phyloP scores from a whole-genome alignment of 2,113 vertebrate genomes.

The Lampris incognitus region DNA sequence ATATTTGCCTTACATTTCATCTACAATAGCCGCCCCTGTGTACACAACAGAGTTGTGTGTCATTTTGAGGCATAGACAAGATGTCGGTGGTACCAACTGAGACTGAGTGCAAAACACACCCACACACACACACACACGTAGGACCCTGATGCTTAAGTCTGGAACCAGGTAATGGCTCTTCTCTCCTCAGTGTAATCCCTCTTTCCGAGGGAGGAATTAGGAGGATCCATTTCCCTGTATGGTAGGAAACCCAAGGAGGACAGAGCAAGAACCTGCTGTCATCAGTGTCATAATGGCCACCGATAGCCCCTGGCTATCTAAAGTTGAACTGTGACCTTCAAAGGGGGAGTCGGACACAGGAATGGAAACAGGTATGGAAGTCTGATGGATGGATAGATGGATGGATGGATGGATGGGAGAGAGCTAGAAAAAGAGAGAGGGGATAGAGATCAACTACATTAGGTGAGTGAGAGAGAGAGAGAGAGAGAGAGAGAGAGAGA shows the following conservation, averaged over 20 bases:
- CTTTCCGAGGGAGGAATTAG: conserved; percentile 82
- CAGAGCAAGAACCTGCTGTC: conserved; percentile 86
- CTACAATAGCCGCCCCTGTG: conserved; percentile 31
- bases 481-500: neutral
- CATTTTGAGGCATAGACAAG: conserved; percentile 55
- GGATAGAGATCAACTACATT: neutral
- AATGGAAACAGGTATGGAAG: conserved; percentile 43
- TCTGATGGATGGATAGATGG: conserved; percentile 26
- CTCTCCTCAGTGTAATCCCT: conserved; percentile 83
- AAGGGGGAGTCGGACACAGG: conserved; percentile 66
- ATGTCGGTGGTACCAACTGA: conserved; percentile 11
- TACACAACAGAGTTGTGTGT: conserved; percentile 44
- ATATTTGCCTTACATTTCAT: conserved; percentile 37
- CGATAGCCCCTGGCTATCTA: conserved; percentile 81
- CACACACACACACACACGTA: conserved; percentile 19
- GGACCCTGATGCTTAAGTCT: conserved; percentile 49
- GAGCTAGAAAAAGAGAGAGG: conserved; percentile 20
- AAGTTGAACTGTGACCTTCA: conserved; percentile 86
- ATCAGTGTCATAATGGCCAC: conserved; percentile 83
- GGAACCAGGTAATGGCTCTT: conserved; percentile 81
- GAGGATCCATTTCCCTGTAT: conserved; percentile 86
- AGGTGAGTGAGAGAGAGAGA: conserved; percentile 7
- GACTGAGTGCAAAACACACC: too few relatives aligned
- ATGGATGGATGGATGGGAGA: conserved; percentile 7
- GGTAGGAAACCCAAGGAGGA: conserved; percentile 82